phyloP scores from a whole-genome alignment of 1,140 invertebrate genomes.

The Apis mellifera region Amel_HAv3.1 CM009945.2:2528501-2529000 shows the following conservation, averaged over 20 bases:
- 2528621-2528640: not conserved
- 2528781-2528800: too few species aligned
- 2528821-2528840: not conserved
- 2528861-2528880: too few species aligned
- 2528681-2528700: not conserved
- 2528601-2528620: too few species aligned
- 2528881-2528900: not conserved
- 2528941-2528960: too few species aligned
- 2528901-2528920: not conserved
- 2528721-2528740: not conserved
- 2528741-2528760: too few species aligned
- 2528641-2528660: not conserved
- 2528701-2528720: not conserved
- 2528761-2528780: too few species aligned
- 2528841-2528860: not conserved
- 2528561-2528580: not conserved
- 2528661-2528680: not conserved
- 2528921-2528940: too few species aligned
- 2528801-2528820: too few species aligned
- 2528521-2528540: constrained; percentile 64
- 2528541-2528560: not conserved
- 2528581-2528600: not conserved
- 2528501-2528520: constrained; percentile 77
- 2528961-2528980: constrained; percentile 86
- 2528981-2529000: constrained; percentile 59